phyloP scores from a whole-genome alignment of 2,888 invertebrate species.

The Epistrophe eligans region DNA sequence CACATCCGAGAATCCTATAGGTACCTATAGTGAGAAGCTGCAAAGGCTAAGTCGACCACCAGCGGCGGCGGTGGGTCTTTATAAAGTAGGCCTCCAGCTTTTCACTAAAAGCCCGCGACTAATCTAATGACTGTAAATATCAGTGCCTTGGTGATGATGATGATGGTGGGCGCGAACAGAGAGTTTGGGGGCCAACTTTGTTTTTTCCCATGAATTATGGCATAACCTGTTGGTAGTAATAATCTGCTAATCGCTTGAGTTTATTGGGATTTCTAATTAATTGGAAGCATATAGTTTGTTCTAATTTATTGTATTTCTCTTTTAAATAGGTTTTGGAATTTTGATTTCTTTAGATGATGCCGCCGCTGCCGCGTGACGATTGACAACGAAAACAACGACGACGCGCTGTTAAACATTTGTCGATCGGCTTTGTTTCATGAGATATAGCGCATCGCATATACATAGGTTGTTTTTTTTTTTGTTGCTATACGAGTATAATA shows the following conservation, averaged over 20 bases:
- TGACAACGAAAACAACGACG: background rate
- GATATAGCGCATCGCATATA: background rate
- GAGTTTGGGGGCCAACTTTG: slow-evolving; percentile 3
- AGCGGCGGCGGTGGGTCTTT: slow-evolving; percentile 31
- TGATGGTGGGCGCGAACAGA: slow-evolving; percentile 7
- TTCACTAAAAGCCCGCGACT: slow-evolving; percentile 25
- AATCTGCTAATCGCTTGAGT: slow-evolving; percentile 73
- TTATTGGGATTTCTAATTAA: slow-evolving; percentile 76
- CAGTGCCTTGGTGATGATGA: background rate
- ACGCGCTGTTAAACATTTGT: background rate
- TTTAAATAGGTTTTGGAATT: slow-evolving; percentile 48
- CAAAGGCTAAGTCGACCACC: slow-evolving; percentile 56
- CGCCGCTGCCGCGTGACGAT: slow-evolving; percentile 54
- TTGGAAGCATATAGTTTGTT: slow-evolving; percentile 74
- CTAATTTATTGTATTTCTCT: slow-evolving; percentile 71
- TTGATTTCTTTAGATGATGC: slow-evolving; percentile 68
- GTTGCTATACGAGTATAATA: background rate
- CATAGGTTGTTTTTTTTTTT: slow-evolving; percentile 10
- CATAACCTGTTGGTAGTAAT: slow-evolving; percentile 71
- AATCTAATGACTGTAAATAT: slow-evolving; percentile 54
- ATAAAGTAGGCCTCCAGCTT: slow-evolving; percentile 39
- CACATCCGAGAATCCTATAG: slow-evolving; percentile 40
- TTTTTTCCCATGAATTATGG: slow-evolving; percentile 75
- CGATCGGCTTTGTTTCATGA: slow-evolving; percentile 25
- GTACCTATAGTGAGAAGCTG: slow-evolving; percentile 16